Conservation (phyloP, 2,888 invertebrate species). For the Drosophila infuscata region DNA sequence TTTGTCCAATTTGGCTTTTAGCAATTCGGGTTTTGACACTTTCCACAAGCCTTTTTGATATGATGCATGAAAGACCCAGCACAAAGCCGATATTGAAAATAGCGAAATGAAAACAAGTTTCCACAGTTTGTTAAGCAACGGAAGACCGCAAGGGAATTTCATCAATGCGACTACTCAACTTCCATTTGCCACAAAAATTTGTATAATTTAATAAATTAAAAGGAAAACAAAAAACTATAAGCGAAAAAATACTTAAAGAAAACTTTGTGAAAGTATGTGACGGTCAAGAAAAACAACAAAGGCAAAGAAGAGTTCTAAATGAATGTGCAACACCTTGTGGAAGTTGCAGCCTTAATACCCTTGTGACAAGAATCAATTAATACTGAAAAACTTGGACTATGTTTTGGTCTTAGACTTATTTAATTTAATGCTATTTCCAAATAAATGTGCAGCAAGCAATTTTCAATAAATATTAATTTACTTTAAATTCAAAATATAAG, state of each 20-base stretch:
- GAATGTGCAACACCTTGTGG: background rate
- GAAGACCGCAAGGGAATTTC: conserved; percentile 35
- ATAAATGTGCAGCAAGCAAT: background rate
- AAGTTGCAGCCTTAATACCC: conserved; percentile 8
- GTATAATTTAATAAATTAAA: conserved; percentile 73
- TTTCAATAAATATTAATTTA: background rate
- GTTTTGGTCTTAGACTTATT: background rate
- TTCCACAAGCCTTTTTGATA: conserved; percentile 23
- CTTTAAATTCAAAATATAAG: background rate
- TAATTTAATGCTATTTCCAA: background rate
- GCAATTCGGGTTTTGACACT: conserved; percentile 46
- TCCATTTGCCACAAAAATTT: conserved; percentile 62
- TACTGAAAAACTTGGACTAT: background rate
- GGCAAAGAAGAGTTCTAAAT: background rate
- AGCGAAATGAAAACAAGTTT: background rate
- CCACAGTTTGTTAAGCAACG: conserved; percentile 26
- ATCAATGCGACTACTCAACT: conserved; percentile 54
- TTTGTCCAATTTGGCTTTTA: conserved; percentile 54
- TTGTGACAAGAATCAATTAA: background rate
- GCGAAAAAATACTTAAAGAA: conserved; percentile 33
- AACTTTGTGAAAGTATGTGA: conserved; percentile 60
- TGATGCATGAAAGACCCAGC: conserved; percentile 14
- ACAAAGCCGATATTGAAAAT: conserved; percentile 3
- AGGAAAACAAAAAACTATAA: conserved; percentile 23
- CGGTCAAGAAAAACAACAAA: conserved; percentile 48